Base-by-base conservation (phyloP, 1,140 invertebrate genomes). In the Glossosoma conforme region DNA sequence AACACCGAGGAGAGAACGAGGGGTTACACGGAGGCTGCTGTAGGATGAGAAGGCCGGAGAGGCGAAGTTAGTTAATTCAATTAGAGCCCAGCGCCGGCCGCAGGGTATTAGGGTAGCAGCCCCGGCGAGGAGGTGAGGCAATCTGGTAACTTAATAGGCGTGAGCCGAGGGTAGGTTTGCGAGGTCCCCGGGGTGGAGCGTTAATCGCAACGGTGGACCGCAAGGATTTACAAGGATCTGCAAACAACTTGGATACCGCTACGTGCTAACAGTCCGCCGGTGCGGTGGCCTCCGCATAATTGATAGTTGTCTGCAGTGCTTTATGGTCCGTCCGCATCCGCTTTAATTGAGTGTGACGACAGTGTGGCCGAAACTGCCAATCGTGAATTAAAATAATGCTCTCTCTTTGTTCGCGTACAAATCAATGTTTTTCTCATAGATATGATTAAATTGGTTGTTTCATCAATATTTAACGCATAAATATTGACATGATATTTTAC, bases 221-320 rank as follows among this genome's bases (percentile, higher is more conserved):
- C 56, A 58, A 58, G 56, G 56, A 58, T 58, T 58, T 54, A 58
- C 56, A 54, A 54, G 56, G 56, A 58, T 58, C 52, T 58, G 56
- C 56, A 54, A 54, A 54, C 56, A 57, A 56, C 47, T 47, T 33
- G 24, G 54, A 44, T 32, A 44, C 50, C 44, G 47, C 48, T 55
- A 56, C 50, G 55, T 57, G 55, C 54, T 56, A 56, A 56, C 54
- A 46, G 44, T 35, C 43, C 45, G 22, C 44, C 33, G n/a, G n/a
- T n/a, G n/a, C n/a, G n/a, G n/a, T n/a, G n/a, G 14, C 17, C 2
- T 30, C 21, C 5, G 32, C 50, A 52, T 56, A 52, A 57, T 57
- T 52, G 49, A 56, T 57, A 56, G n/a, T n/a, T n/a, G n/a, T n/a
- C n/a, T n/a, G n/a, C n/a, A n/a, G n/a, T n/a, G n/a, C n/a, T n/a